Conservation (phyloP, 2,113 vertebrate species). For the Actenoides lindsayi region DNA sequence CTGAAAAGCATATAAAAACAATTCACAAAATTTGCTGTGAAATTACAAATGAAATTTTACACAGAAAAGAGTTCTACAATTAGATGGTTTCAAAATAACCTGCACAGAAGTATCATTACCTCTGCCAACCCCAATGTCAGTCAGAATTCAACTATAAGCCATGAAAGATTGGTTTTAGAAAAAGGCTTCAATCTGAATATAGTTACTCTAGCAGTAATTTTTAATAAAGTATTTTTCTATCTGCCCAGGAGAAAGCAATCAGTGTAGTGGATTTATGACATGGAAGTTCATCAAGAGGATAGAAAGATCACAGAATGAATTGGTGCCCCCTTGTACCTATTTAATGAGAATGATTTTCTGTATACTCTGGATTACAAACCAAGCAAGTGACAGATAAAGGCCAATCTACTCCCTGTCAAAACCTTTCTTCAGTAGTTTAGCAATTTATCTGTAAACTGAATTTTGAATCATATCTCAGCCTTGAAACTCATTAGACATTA, state of each 20-base stretch:
- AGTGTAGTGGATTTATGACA: slow-evolving; percentile 55
- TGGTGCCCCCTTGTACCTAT: slow-evolving; percentile 50
- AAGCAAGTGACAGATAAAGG: slow-evolving; percentile 67
- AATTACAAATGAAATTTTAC: not conserved
- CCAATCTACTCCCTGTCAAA: slow-evolving; percentile 55
- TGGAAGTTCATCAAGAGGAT: slow-evolving; percentile 65
- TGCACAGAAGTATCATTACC: not conserved
- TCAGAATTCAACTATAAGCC: not conserved
- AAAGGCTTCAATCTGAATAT: not conserved
- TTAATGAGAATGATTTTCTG: slow-evolving; percentile 77
- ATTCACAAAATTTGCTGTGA: not conserved
- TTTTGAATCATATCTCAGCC: slow-evolving; percentile 38
- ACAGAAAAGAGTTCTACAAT: not conserved
- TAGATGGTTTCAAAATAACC: not conserved
- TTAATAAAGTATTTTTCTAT: slow-evolving; percentile 46
- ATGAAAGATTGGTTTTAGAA: not conserved
- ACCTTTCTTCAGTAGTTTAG: not conserved
- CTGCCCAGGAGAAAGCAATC: slow-evolving; percentile 7
- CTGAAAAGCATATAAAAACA: not conserved
- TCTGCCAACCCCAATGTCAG: not conserved
- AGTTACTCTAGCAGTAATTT: not conserved
- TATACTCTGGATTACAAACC: slow-evolving; percentile 52
- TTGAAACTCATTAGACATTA: slow-evolving; percentile 56
- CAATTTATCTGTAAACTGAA: slow-evolving; percentile 59
- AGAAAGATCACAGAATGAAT: slow-evolving; percentile 67